Evolutionary conservation across 2,888 invertebrate genomes (phyloP).

Genomic region (Dryomyza anilis): DNA sequence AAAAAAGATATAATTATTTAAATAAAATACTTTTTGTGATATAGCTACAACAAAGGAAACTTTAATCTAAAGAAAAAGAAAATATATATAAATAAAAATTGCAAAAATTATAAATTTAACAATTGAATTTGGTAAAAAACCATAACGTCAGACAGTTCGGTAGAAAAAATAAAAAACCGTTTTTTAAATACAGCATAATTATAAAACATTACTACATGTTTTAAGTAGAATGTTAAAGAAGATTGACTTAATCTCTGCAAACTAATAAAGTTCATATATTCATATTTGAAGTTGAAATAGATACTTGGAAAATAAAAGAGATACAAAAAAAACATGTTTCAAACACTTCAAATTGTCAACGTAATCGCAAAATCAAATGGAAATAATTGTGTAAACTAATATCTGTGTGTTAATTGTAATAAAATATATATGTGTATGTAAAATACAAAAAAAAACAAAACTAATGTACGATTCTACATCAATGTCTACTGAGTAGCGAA

Average conservation of each 20-base stretch:
- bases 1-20: too few species aligned
- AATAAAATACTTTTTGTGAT: constrained; percentile 40
- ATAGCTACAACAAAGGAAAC: constrained; percentile 36
- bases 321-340: neutral
- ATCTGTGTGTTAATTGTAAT: constrained; percentile 27
- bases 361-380: constrained; percentile 21
- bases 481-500: constrained; percentile 22
- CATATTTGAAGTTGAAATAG: constrained; percentile 8
- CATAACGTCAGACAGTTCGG: neutral
- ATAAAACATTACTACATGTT: constrained; percentile 1
- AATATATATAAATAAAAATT: constrained; percentile 4
- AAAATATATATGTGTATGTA: constrained; percentile 24
- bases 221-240: constrained; percentile 20
- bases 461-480: constrained; percentile 22
- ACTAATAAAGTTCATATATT: constrained; percentile 13
- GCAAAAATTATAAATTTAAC: neutral
- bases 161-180: constrained; percentile 12
- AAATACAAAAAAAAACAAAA: constrained; percentile 18
- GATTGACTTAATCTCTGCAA: constrained; percentile 17
- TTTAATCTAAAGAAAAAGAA: constrained; percentile 30
- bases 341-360: constrained; percentile 18
- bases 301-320: neutral
- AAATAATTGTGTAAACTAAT: constrained; percentile 24
- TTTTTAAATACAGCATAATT: constrained; percentile 6
- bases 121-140: neutral